Base-by-base conservation (phyloP, 2,113 vertebrate species). In the Diphyllodes magnificus region DNA sequence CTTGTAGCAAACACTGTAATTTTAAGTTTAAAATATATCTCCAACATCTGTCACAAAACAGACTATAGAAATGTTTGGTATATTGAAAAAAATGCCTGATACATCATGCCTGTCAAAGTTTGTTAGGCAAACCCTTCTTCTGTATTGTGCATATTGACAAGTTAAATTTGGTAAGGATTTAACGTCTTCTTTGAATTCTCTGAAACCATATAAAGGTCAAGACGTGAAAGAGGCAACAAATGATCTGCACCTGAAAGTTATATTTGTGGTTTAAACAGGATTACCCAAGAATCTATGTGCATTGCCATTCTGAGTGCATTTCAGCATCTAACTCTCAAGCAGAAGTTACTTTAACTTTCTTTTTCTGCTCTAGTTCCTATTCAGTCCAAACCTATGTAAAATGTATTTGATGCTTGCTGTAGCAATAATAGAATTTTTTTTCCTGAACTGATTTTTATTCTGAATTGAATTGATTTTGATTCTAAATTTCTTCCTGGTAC, bases 111-210 rank as follows among this genome's bases (percentile, higher is more conserved):
- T 91, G 76, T 82, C 85, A 78, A 69, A 47, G 42, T 44, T 47
- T 57, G 50, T 95, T 88, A 95, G 44, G 37, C 22, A 91, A 80
- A 88, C 44, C 31, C 37, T 88, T 80, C 40, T 28, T 80, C 56
- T 63, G 22, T 23, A 50, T 77, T 91, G 39, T 78, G 28, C 42
- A 13, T 83, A 56, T 64, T 88, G 50, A 56, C 60, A 88, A 71
- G 54, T 66, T 86, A 81, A 86, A 83, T 92, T 77, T 57, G 27
- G 49, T 87, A 79, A 77, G 45, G 66, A 86, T 91, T 95, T 92
- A 65, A 88, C 39, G 28, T 63, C 14, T 90, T 64, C 79, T 94
- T 81, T 88, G 64, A 81, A 75, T 66, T 53, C 49, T 83, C 69
- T 81, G 76, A 86, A 88, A 73, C 39, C n/a, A 59, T 42, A 75